These are phyloP conservation scores for Psittacara wagleri DNA, from an alignment of 2,113 vertebrate species.

Conservation along the genomic window DNA sequence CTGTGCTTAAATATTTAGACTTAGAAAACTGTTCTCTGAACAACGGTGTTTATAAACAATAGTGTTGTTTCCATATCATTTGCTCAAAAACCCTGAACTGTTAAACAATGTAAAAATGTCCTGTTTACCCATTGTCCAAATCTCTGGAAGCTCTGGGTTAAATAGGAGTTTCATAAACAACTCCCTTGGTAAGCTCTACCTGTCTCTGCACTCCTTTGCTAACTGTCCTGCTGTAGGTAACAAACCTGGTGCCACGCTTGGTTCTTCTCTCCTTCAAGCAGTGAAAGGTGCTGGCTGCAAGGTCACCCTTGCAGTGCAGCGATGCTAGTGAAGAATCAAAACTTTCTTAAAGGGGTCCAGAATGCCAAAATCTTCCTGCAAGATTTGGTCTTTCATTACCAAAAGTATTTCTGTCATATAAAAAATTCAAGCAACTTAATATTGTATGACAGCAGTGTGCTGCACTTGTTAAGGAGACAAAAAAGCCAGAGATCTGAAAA, in stretches of 20 bases:
- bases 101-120: background rate
- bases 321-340: background rate
- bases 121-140: background rate
- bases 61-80: background rate
- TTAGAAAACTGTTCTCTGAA: background rate
- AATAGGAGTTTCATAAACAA: background rate
- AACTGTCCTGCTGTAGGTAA: background rate
- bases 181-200: background rate
- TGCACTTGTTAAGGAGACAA: background rate
- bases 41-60: background rate
- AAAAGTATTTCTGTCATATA: background rate
- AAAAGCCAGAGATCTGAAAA: background rate
- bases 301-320: background rate
- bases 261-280: background rate
- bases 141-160: background rate
- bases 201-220: background rate
- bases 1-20: background rate
- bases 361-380: background rate
- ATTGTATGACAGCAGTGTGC: background rate
- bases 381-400: background rate
- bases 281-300: background rate
- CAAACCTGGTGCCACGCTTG: accelerated
- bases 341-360: background rate
- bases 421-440: background rate
- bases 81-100: background rate